Evolutionary conservation across 2,888 invertebrate species (phyloP).

Genomic region (Epirrhoe alternata): DNA sequence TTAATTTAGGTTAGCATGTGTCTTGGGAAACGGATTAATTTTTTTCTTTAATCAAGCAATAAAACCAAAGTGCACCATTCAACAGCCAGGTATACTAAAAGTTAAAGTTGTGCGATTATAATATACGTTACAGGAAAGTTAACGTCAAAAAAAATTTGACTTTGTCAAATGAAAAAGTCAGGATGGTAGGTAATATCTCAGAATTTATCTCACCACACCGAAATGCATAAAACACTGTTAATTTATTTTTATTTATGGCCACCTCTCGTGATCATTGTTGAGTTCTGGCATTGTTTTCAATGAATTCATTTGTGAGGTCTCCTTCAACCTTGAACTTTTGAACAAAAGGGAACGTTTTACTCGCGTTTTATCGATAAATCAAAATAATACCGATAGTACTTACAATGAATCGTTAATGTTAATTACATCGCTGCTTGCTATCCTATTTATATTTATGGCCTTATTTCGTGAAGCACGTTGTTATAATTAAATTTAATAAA

Average conservation of each 20-base stretch:
- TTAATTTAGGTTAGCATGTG: conserved; percentile 41
- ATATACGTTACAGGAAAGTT: no score
- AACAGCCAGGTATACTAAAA: no score
- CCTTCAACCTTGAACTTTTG: conserved; percentile 61
- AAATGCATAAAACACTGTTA: conserved; percentile 37
- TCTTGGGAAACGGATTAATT: conserved; percentile 5
- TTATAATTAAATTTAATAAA: conserved; percentile 56
- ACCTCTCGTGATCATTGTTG: conserved; percentile 49
- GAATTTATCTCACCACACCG: conserved; percentile 16
- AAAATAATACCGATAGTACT: conserved; percentile 53
- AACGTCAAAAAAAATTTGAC: no score
- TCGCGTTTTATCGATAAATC: conserved; percentile 61
- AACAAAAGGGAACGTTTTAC: conserved; percentile 62
- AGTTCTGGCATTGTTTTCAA: conserved; percentile 52
- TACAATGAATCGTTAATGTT: conserved; percentile 62
- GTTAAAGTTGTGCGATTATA: no score
- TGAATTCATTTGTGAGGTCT: conserved; percentile 50
- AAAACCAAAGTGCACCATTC: no score
- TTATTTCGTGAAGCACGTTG: conserved; percentile 51
- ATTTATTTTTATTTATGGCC: conserved; percentile 39
- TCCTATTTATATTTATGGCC: conserved; percentile 50
- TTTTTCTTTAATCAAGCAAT: no score
- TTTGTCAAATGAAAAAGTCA: no score
- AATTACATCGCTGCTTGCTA: conserved; percentile 51
- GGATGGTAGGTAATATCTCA: no score